Conservation (phyloP, 2,797 vertebrate genomes). For the Microctenopoma steveboyesi region DNA sequence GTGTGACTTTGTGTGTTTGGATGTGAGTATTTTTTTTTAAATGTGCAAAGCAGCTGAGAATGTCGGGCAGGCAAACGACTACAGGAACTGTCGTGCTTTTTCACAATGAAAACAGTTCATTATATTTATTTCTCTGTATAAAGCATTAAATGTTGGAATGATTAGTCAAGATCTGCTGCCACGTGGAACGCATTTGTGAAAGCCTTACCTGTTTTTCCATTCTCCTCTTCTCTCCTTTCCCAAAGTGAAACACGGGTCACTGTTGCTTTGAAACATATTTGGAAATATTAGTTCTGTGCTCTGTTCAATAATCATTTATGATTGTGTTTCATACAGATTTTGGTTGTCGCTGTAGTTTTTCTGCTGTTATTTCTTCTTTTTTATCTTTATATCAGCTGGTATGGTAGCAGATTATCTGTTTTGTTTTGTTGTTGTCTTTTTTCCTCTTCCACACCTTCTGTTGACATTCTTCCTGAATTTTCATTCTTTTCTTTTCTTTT, state of each 20-base stretch:
- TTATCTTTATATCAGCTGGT: too few species aligned
- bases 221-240: neutral
- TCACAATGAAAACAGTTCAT: neutral
- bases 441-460: too few species aligned
- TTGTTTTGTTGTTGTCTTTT: too few species aligned
- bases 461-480: too few species aligned
- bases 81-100: slow-evolving; percentile 3
- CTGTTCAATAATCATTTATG: too few species aligned
- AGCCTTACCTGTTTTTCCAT: neutral
- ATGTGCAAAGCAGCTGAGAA: neutral
- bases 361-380: too few species aligned
- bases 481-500: too few species aligned
- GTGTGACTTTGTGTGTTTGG: neutral
- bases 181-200: slow-evolving; percentile 24
- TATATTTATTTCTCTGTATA: neutral
- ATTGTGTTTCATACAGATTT: too few species aligned
- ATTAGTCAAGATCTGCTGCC: slow-evolving; percentile 45
- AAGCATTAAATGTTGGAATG: slow-evolving; percentile 26
- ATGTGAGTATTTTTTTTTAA: neutral
- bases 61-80: neutral
- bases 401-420: too few species aligned
- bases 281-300: too few species aligned
- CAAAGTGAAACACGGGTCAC: neutral
- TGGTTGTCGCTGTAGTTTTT: too few species aligned
- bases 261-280: too few species aligned